Conservation (phyloP, 2,888 invertebrate genomes). For the Fabriciana adippe region DNA sequence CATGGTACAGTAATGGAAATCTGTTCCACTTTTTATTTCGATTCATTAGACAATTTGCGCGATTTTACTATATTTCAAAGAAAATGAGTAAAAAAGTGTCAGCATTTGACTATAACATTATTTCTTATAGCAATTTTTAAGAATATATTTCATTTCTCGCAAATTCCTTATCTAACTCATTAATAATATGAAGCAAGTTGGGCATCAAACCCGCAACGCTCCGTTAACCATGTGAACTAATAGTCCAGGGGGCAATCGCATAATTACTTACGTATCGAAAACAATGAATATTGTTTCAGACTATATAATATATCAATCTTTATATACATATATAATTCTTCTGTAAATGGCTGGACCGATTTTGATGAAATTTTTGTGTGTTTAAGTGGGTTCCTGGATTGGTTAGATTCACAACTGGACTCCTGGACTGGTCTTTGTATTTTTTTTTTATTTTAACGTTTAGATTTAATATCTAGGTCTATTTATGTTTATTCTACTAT, state of each 20-base stretch:
- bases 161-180: conserved; percentile 24
- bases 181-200: conserved; percentile 33
- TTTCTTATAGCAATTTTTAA: not conserved
- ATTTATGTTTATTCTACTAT: no score
- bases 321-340: no score
- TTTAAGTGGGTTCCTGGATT: no score
- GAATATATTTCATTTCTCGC: conserved; percentile 18
- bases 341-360: no score
- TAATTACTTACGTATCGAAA: not conserved
- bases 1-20: no score
- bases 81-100: not conserved
- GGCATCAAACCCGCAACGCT: conserved; percentile 38
- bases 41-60: no score
- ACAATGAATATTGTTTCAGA: not conserved
- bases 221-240: conserved; percentile 36
- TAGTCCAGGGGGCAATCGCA: conserved; percentile 11
- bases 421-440: no score
- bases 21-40: no score
- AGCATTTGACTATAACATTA: not conserved
- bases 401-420: no score
- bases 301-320: not conserved
- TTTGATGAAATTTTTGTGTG: no score
- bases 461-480: no score
- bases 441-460: no score
- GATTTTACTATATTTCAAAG: not conserved